These are phyloP conservation scores for Plestiodon gilberti DNA, from an alignment of 2,113 vertebrate species.

Conservation along the genomic window DNA sequence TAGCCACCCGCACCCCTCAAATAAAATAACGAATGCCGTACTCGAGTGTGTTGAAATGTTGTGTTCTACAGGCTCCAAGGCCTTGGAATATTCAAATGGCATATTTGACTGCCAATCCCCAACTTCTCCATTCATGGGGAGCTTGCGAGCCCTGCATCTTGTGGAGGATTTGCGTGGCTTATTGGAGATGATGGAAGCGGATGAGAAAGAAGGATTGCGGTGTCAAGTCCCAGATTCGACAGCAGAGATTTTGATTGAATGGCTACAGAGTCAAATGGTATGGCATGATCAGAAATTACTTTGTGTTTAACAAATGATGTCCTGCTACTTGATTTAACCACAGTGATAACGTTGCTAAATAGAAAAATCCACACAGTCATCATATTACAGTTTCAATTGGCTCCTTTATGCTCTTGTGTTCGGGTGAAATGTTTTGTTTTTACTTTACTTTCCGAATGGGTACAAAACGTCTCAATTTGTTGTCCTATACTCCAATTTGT, in stretches of 20 bases:
- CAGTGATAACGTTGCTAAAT: not conserved
- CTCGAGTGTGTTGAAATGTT: not conserved
- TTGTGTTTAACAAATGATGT: rapidly evolving
- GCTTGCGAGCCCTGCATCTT: conserved; percentile 88
- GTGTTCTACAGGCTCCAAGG: conserved; percentile 87
- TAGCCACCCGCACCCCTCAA: rapidly evolving
- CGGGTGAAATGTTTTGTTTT: not conserved
- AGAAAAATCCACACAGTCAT: not conserved
- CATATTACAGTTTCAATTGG: not conserved
- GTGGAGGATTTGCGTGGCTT: conserved; percentile 90
- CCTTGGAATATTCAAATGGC: conserved; percentile 93
- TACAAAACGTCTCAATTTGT: not conserved
- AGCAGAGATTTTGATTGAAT: conserved; percentile 84
- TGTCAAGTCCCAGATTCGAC: conserved; percentile 94
- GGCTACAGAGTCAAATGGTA: conserved; percentile 95
- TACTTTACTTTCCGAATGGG: not conserved
- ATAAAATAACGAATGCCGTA: not conserved
- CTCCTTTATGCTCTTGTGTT: not conserved
- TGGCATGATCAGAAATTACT: not conserved
- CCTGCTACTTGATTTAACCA: not conserved
- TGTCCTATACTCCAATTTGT: too few relatives aligned
- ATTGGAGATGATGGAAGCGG: conserved; percentile 91
- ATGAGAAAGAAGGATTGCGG: conserved; percentile 90
- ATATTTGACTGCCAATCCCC: conserved; percentile 97
- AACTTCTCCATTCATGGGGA: conserved; percentile 93